Conservation (phyloP, 2,797 vertebrate species). For the Lepus oiostolus region DNA sequence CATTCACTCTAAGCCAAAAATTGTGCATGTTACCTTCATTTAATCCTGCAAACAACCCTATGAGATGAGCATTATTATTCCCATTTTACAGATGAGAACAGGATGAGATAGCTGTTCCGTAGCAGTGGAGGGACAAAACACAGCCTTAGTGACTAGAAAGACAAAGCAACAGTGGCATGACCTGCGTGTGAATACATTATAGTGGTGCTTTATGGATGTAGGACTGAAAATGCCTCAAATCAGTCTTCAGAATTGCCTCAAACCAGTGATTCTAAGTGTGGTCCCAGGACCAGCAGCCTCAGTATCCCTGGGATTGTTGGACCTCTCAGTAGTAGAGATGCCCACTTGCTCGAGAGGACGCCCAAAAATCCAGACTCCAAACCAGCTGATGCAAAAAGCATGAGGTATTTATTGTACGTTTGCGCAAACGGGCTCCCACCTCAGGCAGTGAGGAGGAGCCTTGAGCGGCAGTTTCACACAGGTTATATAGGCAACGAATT, state of each 20-base stretch:
- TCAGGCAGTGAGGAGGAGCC: too few relatives aligned
- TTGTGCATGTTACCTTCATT: conserved; percentile 24
- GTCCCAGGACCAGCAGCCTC: neutral
- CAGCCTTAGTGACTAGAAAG: neutral
- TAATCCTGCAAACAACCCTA: neutral
- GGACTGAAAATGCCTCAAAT: conserved; percentile 6
- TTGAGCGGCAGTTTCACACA: too few relatives aligned
- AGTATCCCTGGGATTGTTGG: neutral
- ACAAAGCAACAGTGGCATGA: neutral
- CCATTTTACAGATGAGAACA: conserved; percentile 25
- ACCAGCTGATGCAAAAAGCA: too few relatives aligned
- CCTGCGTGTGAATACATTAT: conserved; percentile 16
- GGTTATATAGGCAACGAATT: too few relatives aligned
- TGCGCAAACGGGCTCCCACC: too few relatives aligned
- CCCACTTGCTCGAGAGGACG: too few relatives aligned
- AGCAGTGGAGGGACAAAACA: conserved; percentile 18
- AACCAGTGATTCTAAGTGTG: neutral
- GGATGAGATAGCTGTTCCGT: neutral
- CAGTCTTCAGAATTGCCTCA: conserved; percentile 33
- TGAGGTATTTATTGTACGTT: too few relatives aligned
- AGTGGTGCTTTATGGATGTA: conserved; percentile 29
- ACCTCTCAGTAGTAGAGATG: too few relatives aligned
- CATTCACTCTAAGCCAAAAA: conserved; percentile 44
- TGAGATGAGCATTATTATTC: neutral
- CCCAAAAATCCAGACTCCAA: too few relatives aligned